These are phyloP conservation scores for Augochlora pura DNA, from an alignment of 1,140 invertebrate genomes.

Conservation along the genomic window DNA sequence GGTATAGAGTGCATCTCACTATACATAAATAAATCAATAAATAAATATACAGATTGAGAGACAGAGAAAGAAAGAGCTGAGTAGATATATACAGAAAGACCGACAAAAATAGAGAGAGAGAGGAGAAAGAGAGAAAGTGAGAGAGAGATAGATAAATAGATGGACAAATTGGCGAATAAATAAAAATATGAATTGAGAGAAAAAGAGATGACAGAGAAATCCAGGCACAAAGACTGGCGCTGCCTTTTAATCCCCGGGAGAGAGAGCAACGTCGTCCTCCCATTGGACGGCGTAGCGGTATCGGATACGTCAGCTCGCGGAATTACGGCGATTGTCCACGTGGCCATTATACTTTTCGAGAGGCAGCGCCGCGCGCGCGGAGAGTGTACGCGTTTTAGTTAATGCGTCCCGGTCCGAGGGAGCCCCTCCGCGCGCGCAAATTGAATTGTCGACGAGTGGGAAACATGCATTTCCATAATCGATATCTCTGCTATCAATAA, in stretches of 20 bases:
- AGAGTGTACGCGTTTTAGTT: slow-evolving; percentile 43
- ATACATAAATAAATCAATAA: too few species aligned
- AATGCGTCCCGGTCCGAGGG: slow-evolving; percentile 30
- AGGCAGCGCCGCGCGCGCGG: neutral
- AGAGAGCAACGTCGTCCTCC: too few species aligned
- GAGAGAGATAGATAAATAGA: too few species aligned
- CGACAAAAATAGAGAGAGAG: too few species aligned
- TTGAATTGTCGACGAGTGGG: slow-evolving; percentile 27
- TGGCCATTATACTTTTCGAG: slow-evolving; percentile 33
- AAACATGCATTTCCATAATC: slow-evolving; percentile 57
- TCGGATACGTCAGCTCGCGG: slow-evolving; percentile 13
- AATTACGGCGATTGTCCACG: slow-evolving; percentile 51
- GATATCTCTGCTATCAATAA: slow-evolving; percentile 9
- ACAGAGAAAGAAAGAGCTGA: too few species aligned
- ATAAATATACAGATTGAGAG: too few species aligned
- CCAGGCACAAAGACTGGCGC: neutral
- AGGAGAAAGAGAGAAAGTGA: too few species aligned
- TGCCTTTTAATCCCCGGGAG: slow-evolving; percentile 11
- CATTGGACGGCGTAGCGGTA: neutral
- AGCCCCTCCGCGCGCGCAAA: neutral
- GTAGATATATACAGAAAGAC: too few species aligned
- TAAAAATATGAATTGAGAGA: too few species aligned
- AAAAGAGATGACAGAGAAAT: too few species aligned
- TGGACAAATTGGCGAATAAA: too few species aligned
- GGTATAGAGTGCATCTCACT: too few species aligned